Base-by-base conservation (phyloP, 2,888 invertebrate genomes). In the Chrysotoxum bicinctum region DNA sequence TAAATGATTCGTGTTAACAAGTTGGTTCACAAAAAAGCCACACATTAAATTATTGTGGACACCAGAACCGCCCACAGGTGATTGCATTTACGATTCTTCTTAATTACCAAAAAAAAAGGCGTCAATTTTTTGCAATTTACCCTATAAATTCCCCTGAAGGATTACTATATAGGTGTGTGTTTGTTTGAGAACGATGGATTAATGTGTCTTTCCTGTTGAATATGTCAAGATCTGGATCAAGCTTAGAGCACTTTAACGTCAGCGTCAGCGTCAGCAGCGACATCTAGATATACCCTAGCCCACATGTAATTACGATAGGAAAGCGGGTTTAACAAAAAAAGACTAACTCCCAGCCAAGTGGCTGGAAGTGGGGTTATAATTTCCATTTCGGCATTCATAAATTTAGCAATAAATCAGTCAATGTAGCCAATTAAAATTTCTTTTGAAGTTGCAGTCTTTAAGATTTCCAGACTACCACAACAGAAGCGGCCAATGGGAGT, bases 341-440 rank as follows among this genome's bases (percentile, higher is more conserved):
- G 14, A 16, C 7, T 0, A 16, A 52, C 50, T 45, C 50, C 9
- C 9, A 30, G 16, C 30, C 8, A 50, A 1, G 14, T 21, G 4
- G 3, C 2, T 32, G 4, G 14, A 66, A 66, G 64, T 48, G 54
- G 68, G 82, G 62, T 26, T 70, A 58, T 77, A 81, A 81, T 81
- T 85, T 77, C 54, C 68, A 81, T 81, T 85, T 85, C 73, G 69
- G 76, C 73, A 72, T 81, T 81, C 81, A 85, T 85, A 85, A 81
- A 85, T 86, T 76, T 62, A 73, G 81, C 37, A 86, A 87, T 87
- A 87, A 87, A 87, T 87, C 87, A 87, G 84, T 84, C 87, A 80
- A 58, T 72, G 78, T 75, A 77, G 87, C 87, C 87, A 87, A 87
- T 87, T 87, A 87, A 87, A 87, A 87, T 72, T 87, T 81, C 73